Base-by-base conservation (phyloP, 37 sponge, comb jelly and placozoan species). In the Lycopodina hypogea region DNA sequence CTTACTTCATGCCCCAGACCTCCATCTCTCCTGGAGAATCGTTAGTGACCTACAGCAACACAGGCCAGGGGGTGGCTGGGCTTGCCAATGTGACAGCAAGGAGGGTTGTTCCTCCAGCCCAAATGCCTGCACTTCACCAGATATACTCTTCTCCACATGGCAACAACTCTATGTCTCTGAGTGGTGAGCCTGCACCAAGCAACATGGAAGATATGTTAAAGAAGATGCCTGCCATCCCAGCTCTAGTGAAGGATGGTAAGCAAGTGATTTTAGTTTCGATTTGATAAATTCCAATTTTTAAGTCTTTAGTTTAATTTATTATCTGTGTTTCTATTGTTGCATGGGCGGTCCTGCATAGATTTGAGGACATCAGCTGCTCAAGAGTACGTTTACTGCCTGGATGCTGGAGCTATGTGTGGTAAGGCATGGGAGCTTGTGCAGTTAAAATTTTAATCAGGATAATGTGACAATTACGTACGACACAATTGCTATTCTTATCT, bases 161-260 rank as follows among this genome's bases (percentile, higher is more conserved):
- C 45, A 15, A 35, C 22, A 45, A 70, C 35, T 36, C 22, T 11
- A 7, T 41, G 48, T 6, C n/a, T 23, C 37, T 48, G 11, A 45
- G 35, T 42, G 35, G 22, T 28, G 51, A 30, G 28, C 17, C 22
- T 29, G 2, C 42, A 23, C 34, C 34, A 6, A 22, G 38, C n/a
- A 41, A 41, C 14, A 3, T 45, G 3, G 70, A 48, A 22, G 70
- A 42, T 17, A 3, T 42, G 70, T 18, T 26, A 22, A 55, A 55
- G 56, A 55, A 73, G 74, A 73, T 73, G 32, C 74, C 74, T 18
- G 24, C 74, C 1, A 53, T 73, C 33, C 74, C 74, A 30, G 42
- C 74, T 32, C 57, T 73, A 3, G 42, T 73, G 34, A 73, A 73
- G 30, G 74, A 73, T 73, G 74, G 74, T 73, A 35, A 73, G 74